Percentiles rank a stretch among this genome's conserved stretches.
Conservation (phyloP, 2,888 invertebrate genomes). For the Marronus borbonicus region DNA sequence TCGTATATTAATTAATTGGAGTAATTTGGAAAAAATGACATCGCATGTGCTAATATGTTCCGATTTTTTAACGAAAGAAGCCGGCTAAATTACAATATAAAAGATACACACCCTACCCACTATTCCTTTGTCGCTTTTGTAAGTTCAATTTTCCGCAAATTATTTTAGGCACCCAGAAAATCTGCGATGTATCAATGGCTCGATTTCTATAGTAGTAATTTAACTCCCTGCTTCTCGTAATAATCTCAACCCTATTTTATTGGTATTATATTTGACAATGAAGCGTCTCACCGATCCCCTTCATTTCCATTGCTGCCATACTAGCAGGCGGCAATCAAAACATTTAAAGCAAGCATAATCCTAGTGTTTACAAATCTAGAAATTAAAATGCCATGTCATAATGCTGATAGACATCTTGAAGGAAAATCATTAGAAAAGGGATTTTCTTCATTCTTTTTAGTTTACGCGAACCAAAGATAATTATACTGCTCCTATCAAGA, state of each 20-base stretch:
- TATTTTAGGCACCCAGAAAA: conserved; percentile 37
- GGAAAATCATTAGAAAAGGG: not conserved
- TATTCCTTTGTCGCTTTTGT: conserved; percentile 26
- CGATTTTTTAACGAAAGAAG: not conserved
- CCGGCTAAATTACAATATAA: conserved; percentile 1
- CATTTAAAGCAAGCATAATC: conserved; percentile 25
- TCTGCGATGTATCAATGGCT: conserved; percentile 38
- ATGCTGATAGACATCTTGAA: not conserved
- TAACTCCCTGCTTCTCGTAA: conserved; percentile 36
- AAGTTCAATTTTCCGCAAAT: conserved; percentile 43
- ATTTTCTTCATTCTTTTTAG: not conserved
- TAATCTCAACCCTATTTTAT: conserved; percentile 44
- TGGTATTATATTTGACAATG: conserved; percentile 41
- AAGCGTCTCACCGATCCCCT: not conserved
- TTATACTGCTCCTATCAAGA: not conserved
- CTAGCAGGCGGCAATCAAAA: conserved; percentile 18
- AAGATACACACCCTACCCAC: not conserved
- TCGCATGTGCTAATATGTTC: not conserved
- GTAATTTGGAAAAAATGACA: not conserved
- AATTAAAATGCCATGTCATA: conserved; percentile 23
- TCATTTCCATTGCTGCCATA: not conserved
- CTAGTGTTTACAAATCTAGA: conserved; percentile 23
- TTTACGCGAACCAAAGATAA: not conserved
- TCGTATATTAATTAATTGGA: no score
- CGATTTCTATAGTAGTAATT: conserved; percentile 36